Conservation (phyloP, 2,888 invertebrate species). For the Vanessa cardui region DNA sequence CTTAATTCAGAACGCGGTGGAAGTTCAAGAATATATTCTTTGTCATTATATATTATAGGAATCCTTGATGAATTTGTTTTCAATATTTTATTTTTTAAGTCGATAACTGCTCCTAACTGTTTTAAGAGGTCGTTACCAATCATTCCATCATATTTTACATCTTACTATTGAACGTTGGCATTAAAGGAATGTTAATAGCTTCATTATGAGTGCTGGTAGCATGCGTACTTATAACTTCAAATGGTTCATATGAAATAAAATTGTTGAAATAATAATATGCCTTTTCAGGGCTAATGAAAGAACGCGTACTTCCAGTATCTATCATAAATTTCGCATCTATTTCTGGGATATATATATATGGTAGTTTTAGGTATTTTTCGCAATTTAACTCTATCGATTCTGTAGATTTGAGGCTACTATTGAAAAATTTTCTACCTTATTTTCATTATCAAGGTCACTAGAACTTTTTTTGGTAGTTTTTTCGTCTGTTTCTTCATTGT, state of each 20-base stretch:
- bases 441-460: too few relatives aligned
- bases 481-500: too few relatives aligned
- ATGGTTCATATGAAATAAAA: constrained; percentile 31
- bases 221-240: constrained; percentile 37
- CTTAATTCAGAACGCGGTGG: too few relatives aligned
- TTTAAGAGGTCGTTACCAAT: constrained; percentile 37
- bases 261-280: constrained; percentile 12
- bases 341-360: constrained; percentile 36
- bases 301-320: constrained; percentile 38
- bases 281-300: constrained; percentile 22
- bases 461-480: too few relatives aligned
- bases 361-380: constrained; percentile 23
- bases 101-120: constrained; percentile 35
- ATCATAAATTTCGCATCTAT: constrained; percentile 36
- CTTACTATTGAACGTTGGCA: background rate
- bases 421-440: constrained; percentile 1
- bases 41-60: constrained; percentile 27
- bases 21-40: background rate
- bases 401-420: background rate
- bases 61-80: constrained; percentile 22
- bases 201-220: too few relatives aligned
- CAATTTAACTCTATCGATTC: constrained; percentile 1
- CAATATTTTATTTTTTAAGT: constrained; percentile 31
- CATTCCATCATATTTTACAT: constrained; percentile 34
- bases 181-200: too few relatives aligned